Base-by-base conservation (phyloP, 2,797 vertebrate genomes). In the Prionace glauca region DNA sequence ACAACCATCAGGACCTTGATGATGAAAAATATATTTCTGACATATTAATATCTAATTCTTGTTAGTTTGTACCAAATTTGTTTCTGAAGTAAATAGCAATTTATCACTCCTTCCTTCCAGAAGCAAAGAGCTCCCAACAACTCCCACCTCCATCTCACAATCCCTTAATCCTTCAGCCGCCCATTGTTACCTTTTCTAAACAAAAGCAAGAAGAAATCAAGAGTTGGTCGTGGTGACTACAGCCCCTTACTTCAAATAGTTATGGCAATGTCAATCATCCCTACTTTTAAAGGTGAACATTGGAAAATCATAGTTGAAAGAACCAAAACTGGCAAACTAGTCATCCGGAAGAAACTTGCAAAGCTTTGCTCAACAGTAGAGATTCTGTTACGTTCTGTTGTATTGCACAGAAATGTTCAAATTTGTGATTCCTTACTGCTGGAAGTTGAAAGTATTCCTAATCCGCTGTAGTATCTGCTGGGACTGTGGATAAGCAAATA, bases 391-490 rank as follows among this genome's bases (percentile, higher is more conserved):
- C 24, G 20, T 69, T 92, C 90, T 92, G 90, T 67, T 22, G 20
- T 69, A 41, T 22, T 41, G 62, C n/a, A 16, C 62, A 67, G 60
- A 67, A 67, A 91, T 36, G 41, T 69, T 69, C 20, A 92, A 36
- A 20, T 2, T 84, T 84, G 9, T 69, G 90, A 69, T 92, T 41
- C n/a, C 62, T 69, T 92, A 92, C n/a, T 24, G 65, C 32, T 92
- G 87, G 56, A 92, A 67, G n/a, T 92, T 92, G 90, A 92, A 92
- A 92, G 90, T 69, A 92, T 69, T 92, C 32, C 90, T 92, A 92
- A 92, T 92, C 65, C 11, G 8, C 62, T 67, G 18, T 41, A 24
- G 24, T 41, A 62, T 92, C 90, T 24, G 36, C 36, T 92, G 90
- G 90, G 90, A 92, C 62, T 92, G 10, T 69, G 90, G 62, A 18